Conservation (phyloP, 2,113 vertebrate genomes). For the Enhydra lutris region DNA sequence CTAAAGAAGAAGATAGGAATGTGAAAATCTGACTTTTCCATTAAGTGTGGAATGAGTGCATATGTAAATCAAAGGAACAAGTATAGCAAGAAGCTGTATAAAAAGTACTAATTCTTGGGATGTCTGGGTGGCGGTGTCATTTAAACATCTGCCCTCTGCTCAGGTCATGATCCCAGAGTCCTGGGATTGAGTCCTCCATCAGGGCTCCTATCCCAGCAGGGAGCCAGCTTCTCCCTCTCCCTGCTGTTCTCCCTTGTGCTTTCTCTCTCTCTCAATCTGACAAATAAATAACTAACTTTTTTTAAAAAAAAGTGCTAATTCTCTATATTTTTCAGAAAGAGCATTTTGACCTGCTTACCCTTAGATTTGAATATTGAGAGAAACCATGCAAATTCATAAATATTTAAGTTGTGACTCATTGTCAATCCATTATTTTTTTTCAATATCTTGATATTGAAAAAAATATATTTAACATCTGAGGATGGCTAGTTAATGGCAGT, state of each 20-base stretch:
- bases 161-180: neutral
- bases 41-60: neutral
- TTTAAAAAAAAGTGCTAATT: neutral
- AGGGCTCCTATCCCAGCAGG: neutral
- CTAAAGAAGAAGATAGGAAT: neutral
- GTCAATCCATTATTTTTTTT: neutral
- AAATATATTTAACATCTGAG: neutral
- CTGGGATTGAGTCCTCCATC: neutral
- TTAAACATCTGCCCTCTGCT: neutral
- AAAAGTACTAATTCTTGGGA: neutral
- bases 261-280: neutral
- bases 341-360: neutral
- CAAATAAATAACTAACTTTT: neutral
- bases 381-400: neutral
- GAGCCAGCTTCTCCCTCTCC: neutral
- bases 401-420: neutral
- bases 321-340: neutral
- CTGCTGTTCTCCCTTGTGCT: neutral
- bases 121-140: neutral
- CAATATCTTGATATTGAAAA: neutral
- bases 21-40: neutral
- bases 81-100: neutral
- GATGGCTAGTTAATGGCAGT: neutral
- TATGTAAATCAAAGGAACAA: neutral
- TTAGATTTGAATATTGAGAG: neutral